Evolutionary conservation across 2,113 vertebrate genomes (phyloP).

Genomic region (Malurus melanocephalus): DNA sequence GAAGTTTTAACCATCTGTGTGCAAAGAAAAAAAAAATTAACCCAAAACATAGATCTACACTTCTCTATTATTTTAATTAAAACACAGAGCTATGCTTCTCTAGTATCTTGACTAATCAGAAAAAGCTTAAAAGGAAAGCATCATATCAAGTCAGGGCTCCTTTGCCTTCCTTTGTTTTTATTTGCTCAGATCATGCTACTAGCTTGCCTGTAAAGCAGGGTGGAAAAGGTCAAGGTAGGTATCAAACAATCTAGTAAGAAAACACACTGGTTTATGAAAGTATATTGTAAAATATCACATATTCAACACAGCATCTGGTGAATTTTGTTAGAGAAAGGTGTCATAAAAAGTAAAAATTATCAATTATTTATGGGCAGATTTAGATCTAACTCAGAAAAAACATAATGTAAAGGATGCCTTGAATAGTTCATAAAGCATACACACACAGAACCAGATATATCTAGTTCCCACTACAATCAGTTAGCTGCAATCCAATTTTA

Average conservation of each 20-base stretch:
- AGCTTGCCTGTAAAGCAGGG: neutral
- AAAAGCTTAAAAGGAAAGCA: neutral
- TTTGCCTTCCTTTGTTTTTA: neutral
- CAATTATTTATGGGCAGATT: neutral
- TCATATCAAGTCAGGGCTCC: neutral
- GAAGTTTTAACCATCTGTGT: neutral
- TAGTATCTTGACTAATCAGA: neutral
- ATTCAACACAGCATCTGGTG: neutral
- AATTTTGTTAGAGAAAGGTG: neutral
- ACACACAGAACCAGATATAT: neutral
- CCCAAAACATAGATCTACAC: neutral
- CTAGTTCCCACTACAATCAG: neutral
- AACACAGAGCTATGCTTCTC: no score
- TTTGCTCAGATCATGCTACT: neutral
- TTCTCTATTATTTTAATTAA: neutral
- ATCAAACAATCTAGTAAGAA: neutral
- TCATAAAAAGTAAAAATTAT: neutral
- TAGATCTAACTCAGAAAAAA: neutral
- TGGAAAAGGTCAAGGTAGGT: neutral
- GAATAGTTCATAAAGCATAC: neutral
- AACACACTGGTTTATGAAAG: neutral
- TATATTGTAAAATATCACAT: neutral
- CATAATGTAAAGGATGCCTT: neutral
- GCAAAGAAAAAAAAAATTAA: neutral
- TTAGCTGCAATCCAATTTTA: neutral